Evolutionary conservation across 2,797 vertebrate species (phyloP).

Genomic region (Pseudochaenichthys georgianus): DNA sequence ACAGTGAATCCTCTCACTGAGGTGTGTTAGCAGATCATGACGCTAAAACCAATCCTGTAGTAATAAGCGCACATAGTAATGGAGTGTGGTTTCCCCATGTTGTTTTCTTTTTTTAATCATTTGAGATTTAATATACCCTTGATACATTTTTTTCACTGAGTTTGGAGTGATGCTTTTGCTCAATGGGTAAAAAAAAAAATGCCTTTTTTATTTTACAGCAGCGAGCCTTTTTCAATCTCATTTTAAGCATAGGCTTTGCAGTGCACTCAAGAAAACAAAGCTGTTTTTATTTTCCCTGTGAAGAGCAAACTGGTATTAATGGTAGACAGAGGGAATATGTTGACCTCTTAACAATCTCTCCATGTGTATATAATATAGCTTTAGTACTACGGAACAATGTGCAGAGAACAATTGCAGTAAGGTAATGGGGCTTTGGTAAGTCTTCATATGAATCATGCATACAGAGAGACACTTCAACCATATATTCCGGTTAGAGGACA

Average conservation of each 20-base stretch:
- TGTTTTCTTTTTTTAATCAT: slow-evolving; percentile 47
- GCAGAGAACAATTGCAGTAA: slow-evolving; percentile 49
- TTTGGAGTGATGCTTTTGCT: slow-evolving; percentile 60
- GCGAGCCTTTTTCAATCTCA: slow-evolving; percentile 56
- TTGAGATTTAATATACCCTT: slow-evolving; percentile 56
- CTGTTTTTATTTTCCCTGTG: slow-evolving; percentile 55
- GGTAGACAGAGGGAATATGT: slow-evolving; percentile 59
- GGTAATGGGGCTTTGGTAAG: slow-evolving; percentile 43
- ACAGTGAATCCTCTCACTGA: slow-evolving; percentile 59
- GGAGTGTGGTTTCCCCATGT: slow-evolving; percentile 39
- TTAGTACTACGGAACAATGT: slow-evolving; percentile 59
- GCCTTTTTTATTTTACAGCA: slow-evolving; percentile 1
- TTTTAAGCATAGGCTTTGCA: slow-evolving; percentile 67
- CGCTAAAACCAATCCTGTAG: slow-evolving; percentile 43
- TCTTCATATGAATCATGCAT: slow-evolving; percentile 58
- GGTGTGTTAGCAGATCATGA: slow-evolving; percentile 66
- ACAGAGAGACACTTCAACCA: slow-evolving; percentile 41
- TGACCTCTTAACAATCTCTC: slow-evolving; percentile 64
- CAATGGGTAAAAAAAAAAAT: slow-evolving; percentile 65
- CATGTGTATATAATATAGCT: slow-evolving; percentile 56
- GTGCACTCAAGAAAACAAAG: slow-evolving; percentile 54
- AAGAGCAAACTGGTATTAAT: slow-evolving; percentile 53
- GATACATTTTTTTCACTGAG: slow-evolving; percentile 61
- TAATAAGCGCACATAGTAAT: slow-evolving; percentile 45
- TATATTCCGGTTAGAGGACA: slow-evolving; percentile 57